phyloP scores from a whole-genome alignment of 2,113 vertebrate species.

The Saccopteryx leptura region DNA sequence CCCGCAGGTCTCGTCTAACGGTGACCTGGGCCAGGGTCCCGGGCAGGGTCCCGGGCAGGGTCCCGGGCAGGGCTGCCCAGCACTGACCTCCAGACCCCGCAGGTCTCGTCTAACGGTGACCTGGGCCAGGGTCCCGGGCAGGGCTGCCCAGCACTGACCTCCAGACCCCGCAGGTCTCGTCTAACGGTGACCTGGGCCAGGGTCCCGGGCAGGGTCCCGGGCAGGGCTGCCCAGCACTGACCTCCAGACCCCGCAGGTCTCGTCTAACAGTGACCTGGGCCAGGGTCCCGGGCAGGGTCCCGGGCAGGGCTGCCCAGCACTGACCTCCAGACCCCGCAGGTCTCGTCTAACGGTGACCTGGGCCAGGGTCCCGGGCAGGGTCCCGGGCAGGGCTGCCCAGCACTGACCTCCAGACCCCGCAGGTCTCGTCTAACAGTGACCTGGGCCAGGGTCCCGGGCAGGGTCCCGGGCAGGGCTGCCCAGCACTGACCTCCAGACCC shows the following conservation, averaged over 20 bases:
- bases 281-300: too few species aligned
- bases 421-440: fast-evolving
- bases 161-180: fast-evolving
- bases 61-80: too few species aligned
- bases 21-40: background rate
- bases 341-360: fast-evolving
- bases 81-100: background rate
- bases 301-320: fast-evolving
- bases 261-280: background rate
- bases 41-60: too few species aligned
- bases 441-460: background rate
- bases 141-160: background rate
- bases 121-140: background rate
- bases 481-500: background rate
- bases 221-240: background rate
- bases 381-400: too few species aligned
- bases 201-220: too few species aligned
- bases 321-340: fast-evolving
- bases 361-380: background rate
- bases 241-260: fast-evolving
- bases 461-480: too few species aligned
- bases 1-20: fast-evolving
- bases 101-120: fast-evolving
- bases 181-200: background rate
- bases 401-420: background rate